Evolutionary conservation across 1,140 invertebrate species (phyloP).

Genomic region (Drosophila murphyi): DNA sequence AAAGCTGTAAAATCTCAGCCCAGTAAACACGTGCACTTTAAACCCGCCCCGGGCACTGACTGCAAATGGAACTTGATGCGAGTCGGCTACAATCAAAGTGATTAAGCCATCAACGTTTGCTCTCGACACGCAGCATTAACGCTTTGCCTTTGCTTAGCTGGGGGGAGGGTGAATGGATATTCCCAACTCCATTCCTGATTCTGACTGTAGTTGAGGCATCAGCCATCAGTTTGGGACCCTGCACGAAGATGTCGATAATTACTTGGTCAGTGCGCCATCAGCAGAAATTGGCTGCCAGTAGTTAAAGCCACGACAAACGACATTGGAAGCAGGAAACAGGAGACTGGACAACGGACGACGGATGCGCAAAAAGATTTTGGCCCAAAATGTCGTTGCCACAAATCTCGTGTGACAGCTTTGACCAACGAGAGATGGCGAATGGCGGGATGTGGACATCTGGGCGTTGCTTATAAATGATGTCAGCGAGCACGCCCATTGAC

Average conservation of each 20-base stretch:
- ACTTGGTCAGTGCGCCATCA: slow-evolving; percentile 77
- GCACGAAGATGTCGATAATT: slow-evolving; percentile 65
- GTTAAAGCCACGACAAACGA: slow-evolving; percentile 39
- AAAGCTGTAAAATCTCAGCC: slow-evolving; percentile 29
- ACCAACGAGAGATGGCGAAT: slow-evolving; percentile 15
- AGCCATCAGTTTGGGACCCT: slow-evolving; percentile 21
- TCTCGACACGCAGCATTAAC: slow-evolving; percentile 81
- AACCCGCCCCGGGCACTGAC: slow-evolving; percentile 32
- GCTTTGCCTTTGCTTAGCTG: slow-evolving; percentile 68
- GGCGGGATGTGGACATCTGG: slow-evolving; percentile 19
- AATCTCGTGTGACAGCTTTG: slow-evolving; percentile 66
- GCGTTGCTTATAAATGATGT: slow-evolving; percentile 69
- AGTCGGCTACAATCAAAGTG: slow-evolving; percentile 58
- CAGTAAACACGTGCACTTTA: slow-evolving; percentile 64
- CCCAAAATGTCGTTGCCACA: slow-evolving; percentile 62
- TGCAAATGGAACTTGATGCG: slow-evolving; percentile 28
- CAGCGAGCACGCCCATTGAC: slow-evolving; percentile 61
- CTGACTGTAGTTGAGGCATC: slow-evolving; percentile 3
- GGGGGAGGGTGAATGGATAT: slow-evolving; percentile 14
- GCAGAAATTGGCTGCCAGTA: slow-evolving; percentile 71
- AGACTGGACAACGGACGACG: background rate
- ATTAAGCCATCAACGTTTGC: slow-evolving; percentile 82
- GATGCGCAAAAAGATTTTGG: slow-evolving; percentile 54
- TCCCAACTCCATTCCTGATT: slow-evolving; percentile 8
- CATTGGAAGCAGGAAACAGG: background rate